Conservation (phyloP, 2,797 vertebrate species). For the Lithobates sylvaticus region DNA sequence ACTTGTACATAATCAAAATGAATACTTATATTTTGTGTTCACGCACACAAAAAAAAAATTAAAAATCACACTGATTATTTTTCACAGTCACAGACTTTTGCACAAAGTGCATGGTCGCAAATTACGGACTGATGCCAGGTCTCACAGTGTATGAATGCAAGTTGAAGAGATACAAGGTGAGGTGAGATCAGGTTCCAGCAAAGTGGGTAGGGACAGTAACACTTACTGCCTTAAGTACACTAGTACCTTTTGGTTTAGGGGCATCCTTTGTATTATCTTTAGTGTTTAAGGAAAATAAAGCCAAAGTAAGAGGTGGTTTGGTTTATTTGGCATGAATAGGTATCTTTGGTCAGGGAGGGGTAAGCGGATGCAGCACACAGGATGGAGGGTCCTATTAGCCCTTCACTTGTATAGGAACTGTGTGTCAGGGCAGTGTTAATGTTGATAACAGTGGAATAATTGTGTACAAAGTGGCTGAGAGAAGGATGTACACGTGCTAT, state of each 20-base stretch:
- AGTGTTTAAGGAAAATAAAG: constrained; percentile 62
- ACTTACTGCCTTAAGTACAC: constrained; percentile 36
- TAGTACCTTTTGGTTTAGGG: constrained; percentile 43
- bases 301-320: constrained; percentile 72
- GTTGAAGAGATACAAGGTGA: constrained; percentile 15
- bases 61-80: constrained; percentile 10
- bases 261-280: constrained; percentile 27
- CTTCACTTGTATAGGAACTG: not conserved
- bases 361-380: constrained; percentile 41
- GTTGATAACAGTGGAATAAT: not conserved
- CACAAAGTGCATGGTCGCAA: constrained; percentile 26
- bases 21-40: constrained; percentile 21
- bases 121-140: not conserved
- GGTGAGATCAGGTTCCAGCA: constrained; percentile 1
- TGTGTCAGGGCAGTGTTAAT: constrained; percentile 3
- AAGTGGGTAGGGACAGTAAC: not conserved
- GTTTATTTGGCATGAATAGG: constrained; percentile 75
- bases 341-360: constrained; percentile 74
- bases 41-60: constrained; percentile 16
- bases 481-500: not conserved
- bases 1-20: constrained; percentile 29
- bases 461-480: not conserved
- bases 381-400: not conserved
- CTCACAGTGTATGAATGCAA: constrained; percentile 11
- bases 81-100: constrained; percentile 33